These are phyloP conservation scores for Rhopalosiphum padi DNA, from an alignment of 1,140 invertebrate species.

Conservation along the genomic window DNA sequence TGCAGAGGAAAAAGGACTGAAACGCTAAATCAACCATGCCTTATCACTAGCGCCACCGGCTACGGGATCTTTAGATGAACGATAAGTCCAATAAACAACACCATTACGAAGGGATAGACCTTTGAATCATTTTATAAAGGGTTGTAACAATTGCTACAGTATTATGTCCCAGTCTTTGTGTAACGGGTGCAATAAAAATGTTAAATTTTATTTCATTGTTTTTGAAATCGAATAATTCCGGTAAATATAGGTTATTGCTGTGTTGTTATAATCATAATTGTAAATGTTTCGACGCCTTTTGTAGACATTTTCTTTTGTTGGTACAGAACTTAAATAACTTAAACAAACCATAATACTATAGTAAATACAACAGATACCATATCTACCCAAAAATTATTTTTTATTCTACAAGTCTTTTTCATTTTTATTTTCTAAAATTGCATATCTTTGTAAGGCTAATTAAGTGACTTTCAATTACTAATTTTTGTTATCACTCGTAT, in stretches of 20 bases:
- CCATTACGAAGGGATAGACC: conserved; percentile 22
- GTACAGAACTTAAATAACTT: neutral
- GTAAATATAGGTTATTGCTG: neutral
- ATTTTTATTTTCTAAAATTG: neutral
- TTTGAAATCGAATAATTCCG: neutral
- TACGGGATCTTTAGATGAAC: conserved; percentile 25
- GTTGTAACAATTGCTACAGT: neutral
- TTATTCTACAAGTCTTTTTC: neutral
- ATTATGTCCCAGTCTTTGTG: neutral
- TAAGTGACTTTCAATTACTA: neutral
- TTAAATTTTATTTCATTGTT: conserved; percentile 19
- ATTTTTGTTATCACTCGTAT: neutral
- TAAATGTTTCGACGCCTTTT: neutral
- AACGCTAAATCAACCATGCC: conserved; percentile 44
- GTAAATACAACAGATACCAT: neutral
- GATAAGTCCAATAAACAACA: conserved; percentile 47
- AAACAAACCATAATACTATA: neutral
- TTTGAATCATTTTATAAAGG: conserved; percentile 31
- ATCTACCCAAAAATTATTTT: neutral
- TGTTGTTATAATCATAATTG: neutral
- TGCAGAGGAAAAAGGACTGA: conserved; percentile 41
- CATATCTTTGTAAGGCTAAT: neutral
- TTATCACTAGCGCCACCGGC: conserved; percentile 4
- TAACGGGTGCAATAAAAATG: conserved; percentile 29
- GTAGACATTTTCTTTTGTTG: neutral